A percentile compares a stretch with the other conserved stretches of the same genome.
These are phyloP conservation scores for Philaethria dido DNA, from an alignment of 2,888 invertebrate genomes.

Conservation along the genomic window DNA sequence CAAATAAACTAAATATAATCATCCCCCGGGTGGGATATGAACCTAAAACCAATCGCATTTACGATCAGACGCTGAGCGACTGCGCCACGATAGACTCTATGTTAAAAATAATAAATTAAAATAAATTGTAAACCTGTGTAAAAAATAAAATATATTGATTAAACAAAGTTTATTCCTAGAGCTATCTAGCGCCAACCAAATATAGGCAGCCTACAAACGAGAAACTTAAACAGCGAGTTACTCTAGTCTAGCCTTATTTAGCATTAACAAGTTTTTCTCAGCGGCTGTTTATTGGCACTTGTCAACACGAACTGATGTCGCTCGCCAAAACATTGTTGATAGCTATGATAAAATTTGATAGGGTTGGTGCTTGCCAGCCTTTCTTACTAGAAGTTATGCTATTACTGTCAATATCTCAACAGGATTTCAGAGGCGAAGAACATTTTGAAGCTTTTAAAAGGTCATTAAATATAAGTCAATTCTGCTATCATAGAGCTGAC, in stretches of 20 bases:
- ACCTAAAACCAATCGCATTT: too few relatives aligned
- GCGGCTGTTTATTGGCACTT: slow-evolving; percentile 52
- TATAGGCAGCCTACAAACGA: slow-evolving; percentile 26
- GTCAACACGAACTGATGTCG: slow-evolving; percentile 57
- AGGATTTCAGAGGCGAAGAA: slow-evolving; percentile 19
- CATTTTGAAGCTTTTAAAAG: slow-evolving; percentile 16
- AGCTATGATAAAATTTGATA: slow-evolving; percentile 76
- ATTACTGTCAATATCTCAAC: slow-evolving; percentile 58
- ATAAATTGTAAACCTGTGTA: background rate
- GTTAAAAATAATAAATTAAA: too few relatives aligned
- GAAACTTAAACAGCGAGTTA: slow-evolving; percentile 15
- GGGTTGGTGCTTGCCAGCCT: slow-evolving; percentile 55
- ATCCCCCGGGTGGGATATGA: too few relatives aligned
- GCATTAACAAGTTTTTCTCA: slow-evolving; percentile 37
- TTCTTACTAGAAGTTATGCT: slow-evolving; percentile 47
- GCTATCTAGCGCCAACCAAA: slow-evolving; percentile 9
- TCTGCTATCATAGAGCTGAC: too few relatives aligned
- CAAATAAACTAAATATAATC: too few relatives aligned
- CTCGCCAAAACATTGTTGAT: slow-evolving; percentile 75
- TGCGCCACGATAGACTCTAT: too few relatives aligned
- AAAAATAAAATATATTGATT: background rate
- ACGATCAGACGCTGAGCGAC: too few relatives aligned
- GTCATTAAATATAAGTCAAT: too few relatives aligned
- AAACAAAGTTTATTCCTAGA: background rate
- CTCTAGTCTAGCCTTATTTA: slow-evolving; percentile 25